Evolutionary conservation across 2,113 vertebrate genomes (phyloP), one percentile per base, ranked within the genome.

Genomic region (Micromys minutus): DNA sequence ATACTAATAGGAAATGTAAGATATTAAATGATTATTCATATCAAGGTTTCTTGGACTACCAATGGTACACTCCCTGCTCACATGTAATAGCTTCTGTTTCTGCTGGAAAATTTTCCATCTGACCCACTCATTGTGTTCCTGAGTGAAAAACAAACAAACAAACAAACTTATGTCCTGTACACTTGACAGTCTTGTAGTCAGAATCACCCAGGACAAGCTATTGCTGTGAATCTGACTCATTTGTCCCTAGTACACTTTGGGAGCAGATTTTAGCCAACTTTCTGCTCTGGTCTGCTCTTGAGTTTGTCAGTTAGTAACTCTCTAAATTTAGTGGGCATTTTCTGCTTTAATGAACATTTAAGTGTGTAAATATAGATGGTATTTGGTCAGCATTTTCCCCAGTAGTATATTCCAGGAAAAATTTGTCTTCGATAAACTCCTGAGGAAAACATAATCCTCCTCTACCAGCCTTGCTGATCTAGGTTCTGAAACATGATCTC

Each of bases 281-380:
- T 89, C 55, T 77, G 42, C 24, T 11, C 26, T 80, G 57, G 79
- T 86, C 47, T 89, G 50, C 77, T 97, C 72, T 84, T 67, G 87
- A 91, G 39, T 93, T 72, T 93, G 55, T 52, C 87, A 75, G 57
- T 96, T 76, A 47, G 52, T 13, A 94, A 86, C n/a, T 94, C n/a
- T 36, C 50, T 94, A 19, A 72, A 96, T 39, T 95, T 87, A 95
- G 91, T 81, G 83, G 57, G 7, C 57, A 83, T 94, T 94, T 92
- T 72, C 88, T 97, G 87, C 36, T 97, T 97, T 95, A 90, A 95
- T 74, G 50, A 96, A 17, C 55, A 36, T 87, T 21, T 91, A 17
- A 85, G 74, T 90, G 55, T 50, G 91, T 96, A 95, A 80, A 93
- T 96, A 97, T 95, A 94, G 96, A 90, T 94, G 47, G 76, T 95